Base-by-base conservation (phyloP, 2,797 vertebrate species). In the Scolopax bukidnonensis region DNA sequence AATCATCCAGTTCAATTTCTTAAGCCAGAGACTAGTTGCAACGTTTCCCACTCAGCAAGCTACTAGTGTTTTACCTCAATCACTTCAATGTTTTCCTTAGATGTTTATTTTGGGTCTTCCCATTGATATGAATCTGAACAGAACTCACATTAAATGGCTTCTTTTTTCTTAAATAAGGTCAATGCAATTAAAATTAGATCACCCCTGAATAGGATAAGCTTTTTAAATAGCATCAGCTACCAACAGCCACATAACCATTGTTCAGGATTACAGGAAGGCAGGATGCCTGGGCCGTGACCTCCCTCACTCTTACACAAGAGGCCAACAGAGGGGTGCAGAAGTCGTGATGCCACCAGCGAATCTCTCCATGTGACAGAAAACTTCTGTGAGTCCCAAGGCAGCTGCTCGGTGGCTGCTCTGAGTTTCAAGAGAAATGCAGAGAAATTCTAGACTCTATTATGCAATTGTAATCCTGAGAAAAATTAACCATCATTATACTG, bases 101-200 rank as follows among this genome's bases (percentile, higher is more conserved):
- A 50, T 84, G 41, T 64, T 96, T 91, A 96, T 91, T 94, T 90
- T 93, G 53, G 84, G 80, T 93, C 83, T 43, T 68, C 75, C 57
- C 75, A 92, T 47, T 83, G 84, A 89, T 84, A 84, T 1, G 0
- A 57, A 63, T 24, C 93, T 73, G 13, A 79, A 90, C 65, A 79
- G 70, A 96, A 88, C 64, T 76, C 83, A 50, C 10, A 21, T 47
- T 93, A 96, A 87, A 94, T 57, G 53, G 71, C 70, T 90, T 73
- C 32, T 92, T 92, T 92, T 84, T 96, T 82, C 93, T 95, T 90
- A 92, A 96, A 89, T 92, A 95, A 94, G 90, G 90, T 80, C 95
- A 95, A 97, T 84, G 81, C 93, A 97, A 96, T 96, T 96, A 96
- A 96, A 96, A 96, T 96, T 96, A 96, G 93, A 91, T 96, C 85